These are phyloP conservation scores for Limonius californicus DNA, from an alignment of 1,140 invertebrate species.

Conservation along the genomic window DNA sequence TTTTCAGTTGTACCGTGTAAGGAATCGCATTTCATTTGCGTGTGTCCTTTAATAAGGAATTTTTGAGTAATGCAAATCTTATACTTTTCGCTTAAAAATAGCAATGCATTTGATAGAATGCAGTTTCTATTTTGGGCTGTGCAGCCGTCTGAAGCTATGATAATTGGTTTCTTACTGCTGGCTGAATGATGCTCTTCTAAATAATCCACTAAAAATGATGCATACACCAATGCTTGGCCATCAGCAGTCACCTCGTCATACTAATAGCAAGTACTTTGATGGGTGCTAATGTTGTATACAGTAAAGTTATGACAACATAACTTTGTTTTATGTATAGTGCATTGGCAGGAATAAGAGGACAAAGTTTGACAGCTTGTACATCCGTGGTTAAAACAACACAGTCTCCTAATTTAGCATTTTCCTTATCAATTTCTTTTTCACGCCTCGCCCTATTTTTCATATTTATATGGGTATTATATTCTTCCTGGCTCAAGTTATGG, in stretches of 20 bases:
- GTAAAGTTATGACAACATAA: too few species aligned
- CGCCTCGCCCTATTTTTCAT: not conserved
- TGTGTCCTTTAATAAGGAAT: constrained; percentile 33
- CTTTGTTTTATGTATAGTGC: constrained; percentile 50
- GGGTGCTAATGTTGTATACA: constrained; percentile 44
- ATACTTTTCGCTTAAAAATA: not conserved
- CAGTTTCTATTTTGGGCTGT: too few species aligned
- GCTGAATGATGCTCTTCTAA: too few species aligned
- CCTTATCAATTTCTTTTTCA: constrained; percentile 17
- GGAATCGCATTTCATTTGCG: constrained; percentile 43
- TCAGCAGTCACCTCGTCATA: constrained; percentile 4
- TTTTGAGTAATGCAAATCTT: not conserved
- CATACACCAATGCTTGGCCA: too few species aligned
- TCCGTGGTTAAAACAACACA: constrained; percentile 39
- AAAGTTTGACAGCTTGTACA: constrained; percentile 46
- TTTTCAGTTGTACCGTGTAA: constrained; percentile 37
- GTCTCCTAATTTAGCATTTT: constrained; percentile 22
- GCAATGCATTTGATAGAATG: too few species aligned
- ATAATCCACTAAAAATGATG: too few species aligned
- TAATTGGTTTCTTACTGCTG: too few species aligned
- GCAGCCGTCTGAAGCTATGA: too few species aligned
- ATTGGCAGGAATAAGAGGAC: constrained; percentile 43
- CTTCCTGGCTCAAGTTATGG: constrained; percentile 12
- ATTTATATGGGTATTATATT: not conserved
- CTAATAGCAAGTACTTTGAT: constrained; percentile 26